A percentile compares a stretch with the other conserved stretches of the same genome.
phyloP scores from a whole-genome alignment of 2,113 vertebrate species.

The Callocephalon fimbriatum region DNA sequence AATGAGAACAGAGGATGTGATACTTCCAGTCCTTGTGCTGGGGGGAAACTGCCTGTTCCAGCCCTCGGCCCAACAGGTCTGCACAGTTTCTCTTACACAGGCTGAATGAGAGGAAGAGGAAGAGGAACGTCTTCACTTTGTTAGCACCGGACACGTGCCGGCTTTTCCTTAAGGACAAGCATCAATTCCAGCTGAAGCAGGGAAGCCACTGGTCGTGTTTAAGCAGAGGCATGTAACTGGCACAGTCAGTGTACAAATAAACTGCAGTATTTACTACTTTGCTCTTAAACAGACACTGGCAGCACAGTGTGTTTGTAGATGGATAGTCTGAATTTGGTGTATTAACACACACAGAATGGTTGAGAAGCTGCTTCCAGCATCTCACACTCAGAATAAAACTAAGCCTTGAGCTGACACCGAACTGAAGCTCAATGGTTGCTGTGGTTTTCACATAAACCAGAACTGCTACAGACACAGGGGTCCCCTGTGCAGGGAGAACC shows the following conservation, averaged over 20 bases:
- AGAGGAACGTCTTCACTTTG: neutral
- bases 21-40: neutral
- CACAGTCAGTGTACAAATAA: neutral
- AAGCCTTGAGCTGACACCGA: neutral
- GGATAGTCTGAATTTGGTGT: rapidly evolving
- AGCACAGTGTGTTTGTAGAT: neutral
- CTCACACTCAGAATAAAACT: neutral
- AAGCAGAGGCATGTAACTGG: neutral
- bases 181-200: rapidly evolving
- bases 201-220: rapidly evolving
- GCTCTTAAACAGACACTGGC: neutral
- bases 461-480: neutral
- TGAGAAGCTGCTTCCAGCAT: neutral
- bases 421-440: rapidly evolving
- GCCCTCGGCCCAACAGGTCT: neutral
- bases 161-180: neutral
- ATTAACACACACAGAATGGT: rapidly evolving
- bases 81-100: neutral
- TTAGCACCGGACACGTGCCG: rapidly evolving
- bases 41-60: neutral
- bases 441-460: rapidly evolving
- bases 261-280: neutral
- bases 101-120: neutral
- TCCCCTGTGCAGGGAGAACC: too few relatives aligned
- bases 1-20: rapidly evolving